Base-by-base conservation (phyloP, 2,888 invertebrate species). In the Parnassius orleans region DNA sequence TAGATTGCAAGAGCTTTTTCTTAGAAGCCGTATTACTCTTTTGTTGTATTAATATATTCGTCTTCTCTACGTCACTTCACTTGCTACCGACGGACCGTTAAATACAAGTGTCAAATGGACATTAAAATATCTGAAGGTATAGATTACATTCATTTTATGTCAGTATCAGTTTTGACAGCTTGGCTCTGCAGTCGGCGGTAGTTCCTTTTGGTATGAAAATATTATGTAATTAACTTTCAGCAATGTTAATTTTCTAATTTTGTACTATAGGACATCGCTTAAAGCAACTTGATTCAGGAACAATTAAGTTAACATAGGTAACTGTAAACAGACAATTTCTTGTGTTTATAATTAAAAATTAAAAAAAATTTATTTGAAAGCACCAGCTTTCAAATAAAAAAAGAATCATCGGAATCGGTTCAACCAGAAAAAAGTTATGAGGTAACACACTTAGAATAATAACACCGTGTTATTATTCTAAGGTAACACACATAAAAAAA, bases 61-160 rank as follows among this genome's bases (percentile, higher is more conserved):
- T 24, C 53, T 52, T 53, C 57, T 53, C 10, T 11, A 5, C 56
- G 46, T 11, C 74, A 76, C 75, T 57, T 65, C 68, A 63, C 68
- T 68, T 51, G 62, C 7, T n/a, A 11, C 63, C 62, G 77, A 77
- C 81, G 72, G 67, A 7, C 61, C 79, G 76, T 76, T 79, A 81
- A 82, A 83, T 78, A 67, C 66, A 80, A 75, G 71, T 78, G 81
- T 80, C 81, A 77, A 52, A 65, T 53, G 33, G 12, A 24, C 57
- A 52, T 56, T 66, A 33, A 58, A 65, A 55, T 61, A 56, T 68
- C 56, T 54, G 11, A 50, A 52, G 44, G 24, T 24, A 64, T 58
- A 53, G 61, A 52, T 19, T 56, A 11, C 10, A 51, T 51, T 33
- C 57, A 51, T 56, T 62, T 55, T 33, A 33, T 33, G 5, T 42